These are phyloP conservation scores for Amblyopsis hoosieri DNA, from an alignment of 2,797 vertebrate genomes.

Conservation along the genomic window DNA sequence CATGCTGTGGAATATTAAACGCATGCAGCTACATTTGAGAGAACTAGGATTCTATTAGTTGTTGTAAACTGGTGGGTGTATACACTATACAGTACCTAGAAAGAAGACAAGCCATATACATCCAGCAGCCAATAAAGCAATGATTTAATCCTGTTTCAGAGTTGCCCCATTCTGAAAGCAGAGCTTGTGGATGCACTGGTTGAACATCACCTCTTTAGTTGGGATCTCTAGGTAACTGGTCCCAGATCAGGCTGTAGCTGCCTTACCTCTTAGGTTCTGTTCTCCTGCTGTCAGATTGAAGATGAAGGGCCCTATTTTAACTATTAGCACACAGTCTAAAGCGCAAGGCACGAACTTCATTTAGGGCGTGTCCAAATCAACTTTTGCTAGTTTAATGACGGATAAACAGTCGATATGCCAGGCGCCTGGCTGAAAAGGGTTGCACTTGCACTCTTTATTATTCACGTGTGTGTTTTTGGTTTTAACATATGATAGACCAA, in stretches of 20 bases:
- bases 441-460: too few relatives aligned
- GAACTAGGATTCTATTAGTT: neutral
- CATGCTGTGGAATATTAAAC: too few relatives aligned
- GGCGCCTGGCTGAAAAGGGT: too few relatives aligned
- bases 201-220: conserved; percentile 79
- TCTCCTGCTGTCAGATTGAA: neutral
- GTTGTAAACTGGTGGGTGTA: too few relatives aligned
- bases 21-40: neutral
- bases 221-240: conserved; percentile 73
- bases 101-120: neutral
- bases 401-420: too few relatives aligned
- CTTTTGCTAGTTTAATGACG: too few relatives aligned
- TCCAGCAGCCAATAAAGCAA: neutral
- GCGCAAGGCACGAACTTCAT: too few relatives aligned
- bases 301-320: neutral
- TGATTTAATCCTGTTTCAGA: conserved; percentile 63
- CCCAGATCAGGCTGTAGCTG: conserved; percentile 23
- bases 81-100: too few relatives aligned
- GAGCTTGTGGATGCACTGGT: conserved; percentile 73
- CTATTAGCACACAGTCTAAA: too few relatives aligned
- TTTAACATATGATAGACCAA: too few relatives aligned
- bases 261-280: conserved; percentile 11
- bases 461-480: too few relatives aligned
- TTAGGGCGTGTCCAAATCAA: too few relatives aligned
- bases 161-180: conserved; percentile 62